phyloP scores from a whole-genome alignment of 2,888 invertebrate genomes.

The Caenorhabditis zanzibari region DNA sequence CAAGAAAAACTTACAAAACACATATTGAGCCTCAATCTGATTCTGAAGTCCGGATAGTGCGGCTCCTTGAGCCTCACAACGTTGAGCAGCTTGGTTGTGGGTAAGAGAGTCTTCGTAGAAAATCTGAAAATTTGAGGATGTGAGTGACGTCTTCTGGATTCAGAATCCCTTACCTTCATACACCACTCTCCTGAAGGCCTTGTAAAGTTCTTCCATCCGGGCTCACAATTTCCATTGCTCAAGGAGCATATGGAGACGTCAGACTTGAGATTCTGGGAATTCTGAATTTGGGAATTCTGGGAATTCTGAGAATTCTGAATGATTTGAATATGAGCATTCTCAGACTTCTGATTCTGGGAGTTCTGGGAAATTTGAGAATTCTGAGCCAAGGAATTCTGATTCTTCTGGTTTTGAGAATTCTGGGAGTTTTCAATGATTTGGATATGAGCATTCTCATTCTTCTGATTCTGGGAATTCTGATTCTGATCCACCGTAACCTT shows the following conservation, averaged over 20 bases:
- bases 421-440: too few species aligned
- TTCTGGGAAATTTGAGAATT: too few species aligned
- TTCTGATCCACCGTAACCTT: neutral
- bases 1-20: neutral
- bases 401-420: too few species aligned
- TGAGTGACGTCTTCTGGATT: neutral
- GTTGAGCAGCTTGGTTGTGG: constrained; percentile 9
- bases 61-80: constrained; percentile 24
- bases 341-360: neutral
- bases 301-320: neutral
- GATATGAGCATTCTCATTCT: too few species aligned
- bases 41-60: constrained; percentile 35
- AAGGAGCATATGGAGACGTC: neutral
- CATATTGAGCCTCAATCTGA: constrained; percentile 20
- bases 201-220: constrained; percentile 24
- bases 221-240: constrained; percentile 11
- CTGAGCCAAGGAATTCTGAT: too few species aligned
- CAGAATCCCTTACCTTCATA: constrained; percentile 6
- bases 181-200: constrained; percentile 49
- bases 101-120: constrained; percentile 23
- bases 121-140: neutral
- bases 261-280: neutral
- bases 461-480: too few species aligned
- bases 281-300: neutral
- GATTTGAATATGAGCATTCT: neutral